A percentile compares a stretch with the other conserved stretches of the same genome.
Evolutionary conservation across 2,888 invertebrate genomes (phyloP).

Genomic region (Agonopterix heracliana): DNA sequence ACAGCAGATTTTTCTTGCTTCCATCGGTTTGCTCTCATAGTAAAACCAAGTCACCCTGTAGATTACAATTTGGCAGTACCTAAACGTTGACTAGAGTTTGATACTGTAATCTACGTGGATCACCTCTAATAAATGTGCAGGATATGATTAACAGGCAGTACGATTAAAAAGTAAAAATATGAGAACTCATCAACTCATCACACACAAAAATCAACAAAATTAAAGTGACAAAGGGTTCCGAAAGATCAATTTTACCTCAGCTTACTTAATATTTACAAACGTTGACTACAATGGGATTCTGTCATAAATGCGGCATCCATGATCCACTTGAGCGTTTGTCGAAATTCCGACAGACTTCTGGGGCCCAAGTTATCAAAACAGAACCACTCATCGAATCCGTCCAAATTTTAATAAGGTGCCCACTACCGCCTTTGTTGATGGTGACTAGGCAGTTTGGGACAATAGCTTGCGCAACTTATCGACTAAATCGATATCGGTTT

Average conservation of each 20-base stretch:
- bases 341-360: constrained; percentile 29
- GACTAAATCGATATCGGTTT: constrained; percentile 73
- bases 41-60: too few relatives aligned
- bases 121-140: too few relatives aligned
- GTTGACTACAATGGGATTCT: constrained; percentile 40
- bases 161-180: neutral
- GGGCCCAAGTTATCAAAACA: constrained; percentile 70
- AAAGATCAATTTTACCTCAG: constrained; percentile 35
- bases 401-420: constrained; percentile 75
- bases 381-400: constrained; percentile 64
- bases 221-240: constrained; percentile 12
- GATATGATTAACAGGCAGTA: too few relatives aligned
- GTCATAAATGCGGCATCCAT: constrained; percentile 50
- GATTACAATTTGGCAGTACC: too few relatives aligned
- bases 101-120: too few relatives aligned
- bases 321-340: constrained; percentile 34
- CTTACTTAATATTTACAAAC: constrained; percentile 53
- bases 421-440: constrained; percentile 71
- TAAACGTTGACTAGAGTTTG: too few relatives aligned
- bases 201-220: neutral
- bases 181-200: neutral
- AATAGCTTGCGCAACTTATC: constrained; percentile 74
- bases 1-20: too few relatives aligned
- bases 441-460: constrained; percentile 66
- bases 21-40: too few relatives aligned